Evolutionary conservation across 2,797 vertebrate genomes (phyloP), one percentile per base, ranked within the genome.

Genomic region (Sebastes vulpes): DNA sequence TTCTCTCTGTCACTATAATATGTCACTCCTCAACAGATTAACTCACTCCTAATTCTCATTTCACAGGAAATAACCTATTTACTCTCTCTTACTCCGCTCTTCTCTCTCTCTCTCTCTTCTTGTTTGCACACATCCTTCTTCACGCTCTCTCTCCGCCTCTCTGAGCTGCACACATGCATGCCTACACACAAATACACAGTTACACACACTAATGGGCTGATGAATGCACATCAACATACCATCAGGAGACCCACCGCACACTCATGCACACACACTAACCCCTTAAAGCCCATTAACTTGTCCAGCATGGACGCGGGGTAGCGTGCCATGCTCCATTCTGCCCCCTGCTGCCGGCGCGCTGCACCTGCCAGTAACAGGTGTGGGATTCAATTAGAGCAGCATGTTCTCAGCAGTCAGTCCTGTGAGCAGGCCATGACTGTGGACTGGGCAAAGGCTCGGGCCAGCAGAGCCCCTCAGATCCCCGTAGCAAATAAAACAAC

Each of bases 41-140:
- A 96, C 94, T 93, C 93, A 93, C 94, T 94, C 93, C 92, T 94
- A 93, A 95, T 96, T 96, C 95, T 97, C 92, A 95, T 97, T 97
- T 96, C 94, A 95, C 96, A 96, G 96, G 96, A 96, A 95, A 94
- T 95, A 96, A 96, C 96, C 93, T 92, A 93, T 94, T 94, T 94
- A 89, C 90, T 87, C 86, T 94, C 81, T 92, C 89, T 93, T 89
- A 79, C 89, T 91, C 79, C 85, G 74, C 80, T 81, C 82, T 82
- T 86, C 89, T 85, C 82, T 75, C 84, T 86, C 82, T 75, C 89
- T 84, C 82, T 75, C 84, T 86, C 82, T 75, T 78, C 89, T 88
- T 90, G 89, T 93, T 92, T 90, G 82, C 88, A 91, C 90, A 93
- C 75, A 70, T 82, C 75, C 86, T 77, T 80, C 77, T 86, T 79